phyloP scores from a whole-genome alignment of 1,140 invertebrate species.

The Brachionus rubens region DNA sequence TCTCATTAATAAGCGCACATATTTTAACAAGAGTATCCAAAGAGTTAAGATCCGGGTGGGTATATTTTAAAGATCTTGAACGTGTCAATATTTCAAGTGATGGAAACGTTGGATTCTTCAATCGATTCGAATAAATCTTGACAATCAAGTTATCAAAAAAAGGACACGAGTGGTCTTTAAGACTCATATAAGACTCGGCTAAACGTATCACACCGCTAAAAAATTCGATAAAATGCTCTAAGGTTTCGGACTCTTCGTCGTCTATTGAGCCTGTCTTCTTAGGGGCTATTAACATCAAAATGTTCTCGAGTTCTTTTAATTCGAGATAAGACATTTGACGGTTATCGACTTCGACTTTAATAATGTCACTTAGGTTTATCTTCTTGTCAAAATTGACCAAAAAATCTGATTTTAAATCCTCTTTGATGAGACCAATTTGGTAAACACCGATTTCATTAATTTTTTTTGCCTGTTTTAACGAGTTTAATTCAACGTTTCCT shows the following conservation, averaged over 20 bases:
- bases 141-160: conserved; percentile 19
- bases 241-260: neutral
- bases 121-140: conserved; percentile 3
- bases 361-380: neutral
- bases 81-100: neutral
- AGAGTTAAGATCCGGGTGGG: neutral
- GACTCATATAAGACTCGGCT: neutral
- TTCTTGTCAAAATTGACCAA: neutral
- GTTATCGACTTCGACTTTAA: neutral
- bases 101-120: neutral
- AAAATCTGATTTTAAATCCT: neutral
- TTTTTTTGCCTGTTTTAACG: conserved; percentile 52
- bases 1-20: neutral
- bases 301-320: conserved; percentile 11
- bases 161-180: neutral
- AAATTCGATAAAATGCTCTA: conserved; percentile 19
- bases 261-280: neutral
- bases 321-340: neutral
- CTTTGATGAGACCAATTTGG: conserved; percentile 48
- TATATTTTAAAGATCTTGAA: neutral
- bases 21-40: neutral
- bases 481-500: conserved; percentile 55
- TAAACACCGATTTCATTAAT: conserved; percentile 54
- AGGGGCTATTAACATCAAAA: conserved; percentile 30
- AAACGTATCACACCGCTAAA: neutral